Conservation (phyloP, 2,797 vertebrate species). For the Clamator glandarius region DNA sequence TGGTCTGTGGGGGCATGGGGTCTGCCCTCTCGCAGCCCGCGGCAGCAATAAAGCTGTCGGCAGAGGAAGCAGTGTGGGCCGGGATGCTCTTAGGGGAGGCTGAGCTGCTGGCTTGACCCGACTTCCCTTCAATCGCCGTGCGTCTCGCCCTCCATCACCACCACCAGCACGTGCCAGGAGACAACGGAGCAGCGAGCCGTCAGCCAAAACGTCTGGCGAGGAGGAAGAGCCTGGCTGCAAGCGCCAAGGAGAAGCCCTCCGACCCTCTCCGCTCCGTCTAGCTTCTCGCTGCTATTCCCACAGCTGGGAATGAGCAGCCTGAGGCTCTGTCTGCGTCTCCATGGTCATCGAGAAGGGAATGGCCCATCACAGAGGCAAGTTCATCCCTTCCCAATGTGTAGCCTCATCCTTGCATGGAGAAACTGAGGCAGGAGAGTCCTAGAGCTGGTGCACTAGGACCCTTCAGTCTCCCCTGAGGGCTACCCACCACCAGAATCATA, state of each 20-base stretch:
- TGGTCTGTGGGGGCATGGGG: too few species aligned
- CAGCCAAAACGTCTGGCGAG: conserved; percentile 3
- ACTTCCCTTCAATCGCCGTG: background rate
- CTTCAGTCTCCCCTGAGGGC: background rate
- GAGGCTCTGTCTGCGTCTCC: too few species aligned
- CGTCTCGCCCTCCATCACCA: background rate
- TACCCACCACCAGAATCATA: background rate
- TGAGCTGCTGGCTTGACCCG: background rate
- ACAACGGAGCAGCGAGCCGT: background rate
- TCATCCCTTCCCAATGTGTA: too few species aligned
- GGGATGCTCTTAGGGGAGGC: background rate
- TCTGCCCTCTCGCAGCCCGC: too few species aligned
- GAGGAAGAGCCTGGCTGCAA: background rate
- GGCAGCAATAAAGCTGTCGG: conserved; percentile 28
- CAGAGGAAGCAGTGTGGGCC: background rate
- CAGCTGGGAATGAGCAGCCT: background rate
- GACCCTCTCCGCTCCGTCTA: background rate
- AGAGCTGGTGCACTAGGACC: accelerated
- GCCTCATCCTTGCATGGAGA: background rate
- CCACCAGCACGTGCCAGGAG: background rate
- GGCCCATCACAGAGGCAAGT: too few species aligned
- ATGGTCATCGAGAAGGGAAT: too few species aligned
- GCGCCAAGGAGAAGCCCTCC: background rate
- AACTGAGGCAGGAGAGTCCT: conserved; percentile 2
- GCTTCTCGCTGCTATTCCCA: accelerated